Conservation (phyloP, 2,113 vertebrate species). For the Osmerus eperlanus region DNA sequence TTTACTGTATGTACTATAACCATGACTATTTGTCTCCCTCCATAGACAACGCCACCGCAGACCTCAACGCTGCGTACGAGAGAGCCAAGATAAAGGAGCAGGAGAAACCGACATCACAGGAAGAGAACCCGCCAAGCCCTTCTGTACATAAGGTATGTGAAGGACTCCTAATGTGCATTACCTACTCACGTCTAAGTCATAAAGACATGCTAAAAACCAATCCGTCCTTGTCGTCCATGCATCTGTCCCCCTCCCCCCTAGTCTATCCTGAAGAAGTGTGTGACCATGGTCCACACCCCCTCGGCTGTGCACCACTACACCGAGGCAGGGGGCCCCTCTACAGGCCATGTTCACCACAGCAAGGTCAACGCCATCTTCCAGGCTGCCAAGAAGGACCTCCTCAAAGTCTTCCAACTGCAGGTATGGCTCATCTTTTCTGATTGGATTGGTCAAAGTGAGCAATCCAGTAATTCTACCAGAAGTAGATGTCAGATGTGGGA, state of each 20-base stretch:
- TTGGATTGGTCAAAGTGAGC: too few species aligned
- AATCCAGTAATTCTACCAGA: too few species aligned
- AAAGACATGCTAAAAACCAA: neutral
- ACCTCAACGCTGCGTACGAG: slow-evolving; percentile 71
- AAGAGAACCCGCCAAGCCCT: slow-evolving; percentile 34
- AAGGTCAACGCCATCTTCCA: slow-evolving; percentile 80
- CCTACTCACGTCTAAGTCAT: neutral
- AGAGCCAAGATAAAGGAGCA: slow-evolving; percentile 57
- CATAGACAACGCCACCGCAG: slow-evolving; percentile 54
- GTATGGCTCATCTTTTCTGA: slow-evolving; percentile 60
- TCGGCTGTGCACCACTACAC: slow-evolving; percentile 78
- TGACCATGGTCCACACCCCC: slow-evolving; percentile 76
- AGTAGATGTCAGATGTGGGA: too few species aligned
- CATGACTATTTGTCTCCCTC: slow-evolving; percentile 7
- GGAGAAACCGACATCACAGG: slow-evolving; percentile 26
- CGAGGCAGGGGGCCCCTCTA: slow-evolving; percentile 54
- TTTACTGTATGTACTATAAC: neutral
- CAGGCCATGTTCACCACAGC: slow-evolving; percentile 60
- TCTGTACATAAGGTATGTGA: slow-evolving; percentile 66
- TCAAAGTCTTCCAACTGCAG: slow-evolving; percentile 83
- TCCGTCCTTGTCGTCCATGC: neutral
- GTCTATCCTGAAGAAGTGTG: slow-evolving; percentile 82
- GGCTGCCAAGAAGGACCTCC: slow-evolving; percentile 88
- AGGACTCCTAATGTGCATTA: neutral
- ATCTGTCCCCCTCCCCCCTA: slow-evolving; percentile 41